phyloP scores from a whole-genome alignment of 2,888 invertebrate species.

The Microctonus hyperodae region DNA sequence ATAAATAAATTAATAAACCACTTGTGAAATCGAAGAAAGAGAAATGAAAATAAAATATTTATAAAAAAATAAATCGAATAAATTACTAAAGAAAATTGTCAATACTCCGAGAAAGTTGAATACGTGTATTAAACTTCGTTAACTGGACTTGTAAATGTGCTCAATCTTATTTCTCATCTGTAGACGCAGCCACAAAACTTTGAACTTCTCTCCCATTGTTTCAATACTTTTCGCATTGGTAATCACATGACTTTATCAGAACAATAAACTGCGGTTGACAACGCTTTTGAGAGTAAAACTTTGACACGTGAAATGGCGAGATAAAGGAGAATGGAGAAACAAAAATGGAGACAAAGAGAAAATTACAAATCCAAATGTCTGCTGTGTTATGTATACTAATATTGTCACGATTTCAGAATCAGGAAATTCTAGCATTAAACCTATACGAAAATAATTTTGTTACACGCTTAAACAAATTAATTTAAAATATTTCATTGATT shows the following conservation, averaged over 20 bases:
- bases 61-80: slow-evolving; percentile 8
- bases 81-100: neutral
- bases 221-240: neutral
- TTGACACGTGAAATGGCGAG: neutral
- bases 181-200: slow-evolving; percentile 27
- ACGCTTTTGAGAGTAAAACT: slow-evolving; percentile 12
- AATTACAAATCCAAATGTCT: neutral
- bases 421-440: neutral
- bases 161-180: slow-evolving; percentile 16
- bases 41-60: neutral
- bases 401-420: slow-evolving; percentile 19
- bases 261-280: slow-evolving; percentile 8
- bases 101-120: neutral
- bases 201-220: slow-evolving; percentile 30
- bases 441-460: neutral
- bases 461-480: neutral
- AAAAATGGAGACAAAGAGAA: neutral
- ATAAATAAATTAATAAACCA: neutral
- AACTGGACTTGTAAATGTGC: neutral
- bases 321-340: neutral
- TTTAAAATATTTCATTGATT: neutral
- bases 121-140: slow-evolving; percentile 15
- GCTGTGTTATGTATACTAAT: neutral
- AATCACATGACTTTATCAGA: slow-evolving; percentile 11
- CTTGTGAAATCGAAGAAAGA: neutral